Conservation (phyloP, 1,140 invertebrate genomes). For the Coenobita brevimanus region DNA sequence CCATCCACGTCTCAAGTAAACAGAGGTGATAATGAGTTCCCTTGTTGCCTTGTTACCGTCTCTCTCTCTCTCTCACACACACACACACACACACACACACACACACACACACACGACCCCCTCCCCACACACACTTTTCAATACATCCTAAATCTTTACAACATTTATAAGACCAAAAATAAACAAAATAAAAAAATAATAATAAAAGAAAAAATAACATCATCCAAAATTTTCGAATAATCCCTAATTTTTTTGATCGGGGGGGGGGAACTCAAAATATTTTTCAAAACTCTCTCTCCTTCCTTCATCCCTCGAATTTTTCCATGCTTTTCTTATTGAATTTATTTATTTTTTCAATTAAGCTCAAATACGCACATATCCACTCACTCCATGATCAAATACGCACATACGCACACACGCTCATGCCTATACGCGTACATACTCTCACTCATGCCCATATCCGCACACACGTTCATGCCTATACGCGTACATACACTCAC, state of each 20-base stretch:
- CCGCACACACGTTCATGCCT: neutral
- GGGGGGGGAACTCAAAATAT: no score
- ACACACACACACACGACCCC: conserved; percentile 28
- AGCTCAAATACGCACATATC: conserved; percentile 4
- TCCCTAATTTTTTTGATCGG: no score
- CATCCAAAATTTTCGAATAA: no score
- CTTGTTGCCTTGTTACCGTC: conserved; percentile 2
- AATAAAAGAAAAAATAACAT: no score
- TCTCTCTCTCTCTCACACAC: neutral
- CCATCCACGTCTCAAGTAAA: neutral
- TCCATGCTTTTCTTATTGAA: no score
- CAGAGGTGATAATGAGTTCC: conserved; percentile 12
- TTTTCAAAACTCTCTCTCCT: no score
- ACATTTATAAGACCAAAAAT: no score
- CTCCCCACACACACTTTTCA: no score
- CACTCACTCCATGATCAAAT: neutral
- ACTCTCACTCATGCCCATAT: neutral
- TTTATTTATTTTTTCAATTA: no score
- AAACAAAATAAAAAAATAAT: no score
- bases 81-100: conserved; percentile 20
- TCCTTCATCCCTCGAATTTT: no score
- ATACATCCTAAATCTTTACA: no score
- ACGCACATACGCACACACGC: conserved; percentile 5
- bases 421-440: neutral
- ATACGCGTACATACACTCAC: neutral